These are phyloP conservation scores for Cacajao melanocephalus DNA, from an alignment of 2,797 vertebrate species.

Conservation along the genomic window DNA sequence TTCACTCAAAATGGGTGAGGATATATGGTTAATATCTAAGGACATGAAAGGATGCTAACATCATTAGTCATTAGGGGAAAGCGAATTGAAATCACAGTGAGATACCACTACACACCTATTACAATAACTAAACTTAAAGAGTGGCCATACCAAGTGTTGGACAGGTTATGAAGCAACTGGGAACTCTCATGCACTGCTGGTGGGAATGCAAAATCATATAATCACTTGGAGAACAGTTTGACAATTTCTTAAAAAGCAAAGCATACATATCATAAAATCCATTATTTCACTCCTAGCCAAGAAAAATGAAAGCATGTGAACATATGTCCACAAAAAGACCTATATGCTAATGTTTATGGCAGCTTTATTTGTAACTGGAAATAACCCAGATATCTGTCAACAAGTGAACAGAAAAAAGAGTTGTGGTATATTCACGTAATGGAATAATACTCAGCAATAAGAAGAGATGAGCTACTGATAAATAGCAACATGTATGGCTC, in stretches of 20 bases:
- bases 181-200: neutral
- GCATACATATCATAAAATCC: neutral
- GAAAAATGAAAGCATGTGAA: neutral
- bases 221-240: neutral
- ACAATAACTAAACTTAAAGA: neutral
- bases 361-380: slow-evolving; percentile 23
- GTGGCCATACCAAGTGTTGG: neutral
- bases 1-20: neutral
- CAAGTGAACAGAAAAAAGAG: neutral
- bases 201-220: neutral
- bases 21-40: neutral
- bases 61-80: neutral
- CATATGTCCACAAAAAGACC: neutral
- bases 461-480: neutral
- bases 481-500: neutral
- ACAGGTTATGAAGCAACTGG: neutral
- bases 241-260: neutral
- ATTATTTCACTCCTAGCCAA: neutral
- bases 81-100: neutral
- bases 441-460: neutral
- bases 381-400: neutral
- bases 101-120: neutral
- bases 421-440: neutral
- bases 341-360: neutral
- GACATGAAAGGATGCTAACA: neutral